Percentiles rank a stretch among this genome's conserved stretches.
phyloP scores from a whole-genome alignment of 1,140 invertebrate species.

The Papilio polytes region DNA sequence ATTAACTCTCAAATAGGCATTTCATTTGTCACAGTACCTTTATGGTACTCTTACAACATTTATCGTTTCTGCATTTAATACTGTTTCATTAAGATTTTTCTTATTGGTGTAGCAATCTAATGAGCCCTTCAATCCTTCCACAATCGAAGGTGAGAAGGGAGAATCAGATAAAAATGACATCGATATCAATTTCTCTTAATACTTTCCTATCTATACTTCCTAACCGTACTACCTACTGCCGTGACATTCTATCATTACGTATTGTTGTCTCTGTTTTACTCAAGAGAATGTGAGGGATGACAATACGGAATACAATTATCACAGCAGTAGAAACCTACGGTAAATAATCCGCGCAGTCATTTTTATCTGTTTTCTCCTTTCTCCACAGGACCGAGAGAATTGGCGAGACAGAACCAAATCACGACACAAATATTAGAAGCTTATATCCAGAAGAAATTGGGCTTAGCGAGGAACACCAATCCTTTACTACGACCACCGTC shows the following conservation, averaged over 20 bases:
- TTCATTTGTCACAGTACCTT: not conserved
- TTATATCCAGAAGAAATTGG: slow-evolving; percentile 86
- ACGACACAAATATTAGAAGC: slow-evolving; percentile 89
- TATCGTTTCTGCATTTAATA: not conserved
- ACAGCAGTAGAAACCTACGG: not conserved
- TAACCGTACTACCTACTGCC: not conserved
- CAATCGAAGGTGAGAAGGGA: slow-evolving; percentile 50
- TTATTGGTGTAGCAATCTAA: slow-evolving; percentile 9
- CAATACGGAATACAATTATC: not conserved
- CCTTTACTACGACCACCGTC: slow-evolving; percentile 80
- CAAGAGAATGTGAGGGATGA: not conserved
- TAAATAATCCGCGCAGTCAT: slow-evolving; percentile 70
- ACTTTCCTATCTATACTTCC: slow-evolving; percentile 52
- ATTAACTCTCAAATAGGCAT: not conserved
- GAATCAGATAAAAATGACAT: slow-evolving; percentile 82
- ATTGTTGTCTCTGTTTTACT: not conserved
- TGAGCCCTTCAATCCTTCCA: slow-evolving; percentile 35
- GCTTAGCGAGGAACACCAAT: slow-evolving; percentile 71
- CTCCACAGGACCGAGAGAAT: slow-evolving; percentile 84
- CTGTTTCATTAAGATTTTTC: not conserved
- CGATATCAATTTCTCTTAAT: slow-evolving; percentile 45
- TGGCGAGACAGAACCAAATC: slow-evolving; percentile 88
- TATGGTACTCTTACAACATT: not conserved
- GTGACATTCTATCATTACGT: not conserved
- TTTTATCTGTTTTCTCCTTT: slow-evolving; percentile 82